These are phyloP conservation scores for Tinea semifulvella DNA, from an alignment of 2,888 invertebrate genomes.

Conservation along the genomic window DNA sequence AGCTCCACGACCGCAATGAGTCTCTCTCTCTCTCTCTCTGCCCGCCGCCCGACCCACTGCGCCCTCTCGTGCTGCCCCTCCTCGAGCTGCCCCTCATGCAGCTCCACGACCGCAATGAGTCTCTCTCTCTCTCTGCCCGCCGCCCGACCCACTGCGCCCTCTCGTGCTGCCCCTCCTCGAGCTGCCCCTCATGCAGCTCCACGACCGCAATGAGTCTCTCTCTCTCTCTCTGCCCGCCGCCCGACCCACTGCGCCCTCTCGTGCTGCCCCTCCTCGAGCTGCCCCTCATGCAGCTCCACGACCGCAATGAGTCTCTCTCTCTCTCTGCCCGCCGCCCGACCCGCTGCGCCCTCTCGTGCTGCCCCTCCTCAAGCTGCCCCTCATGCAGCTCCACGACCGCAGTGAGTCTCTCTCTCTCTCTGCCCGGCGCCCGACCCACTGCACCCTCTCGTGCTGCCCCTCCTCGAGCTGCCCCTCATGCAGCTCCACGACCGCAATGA, in stretches of 20 bases:
- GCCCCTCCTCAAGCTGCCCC: no score
- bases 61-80: no score
- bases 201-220: constrained; percentile 86
- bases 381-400: no score
- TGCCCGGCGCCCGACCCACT: constrained; percentile 88
- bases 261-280: constrained; percentile 84
- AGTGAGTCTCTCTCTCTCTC: no score
- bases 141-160: constrained; percentile 89
- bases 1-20: no score
- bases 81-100: constrained; percentile 89
- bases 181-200: constrained; percentile 87
- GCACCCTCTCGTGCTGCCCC: constrained; percentile 83
- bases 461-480: constrained; percentile 85
- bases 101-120: constrained; percentile 86
- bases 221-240: no score
- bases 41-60: constrained; percentile 89
- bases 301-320: constrained; percentile 87
- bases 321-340: no score
- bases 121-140: no score
- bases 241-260: no score
- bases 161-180: constrained; percentile 85
- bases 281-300: constrained; percentile 87
- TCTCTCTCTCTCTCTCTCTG: constrained; percentile 56
- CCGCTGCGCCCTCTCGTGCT: no score
- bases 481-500: constrained; percentile 88